These are phyloP conservation scores for Anseranas semipalmata DNA, from an alignment of 2,113 vertebrate species.

Conservation along the genomic window DNA sequence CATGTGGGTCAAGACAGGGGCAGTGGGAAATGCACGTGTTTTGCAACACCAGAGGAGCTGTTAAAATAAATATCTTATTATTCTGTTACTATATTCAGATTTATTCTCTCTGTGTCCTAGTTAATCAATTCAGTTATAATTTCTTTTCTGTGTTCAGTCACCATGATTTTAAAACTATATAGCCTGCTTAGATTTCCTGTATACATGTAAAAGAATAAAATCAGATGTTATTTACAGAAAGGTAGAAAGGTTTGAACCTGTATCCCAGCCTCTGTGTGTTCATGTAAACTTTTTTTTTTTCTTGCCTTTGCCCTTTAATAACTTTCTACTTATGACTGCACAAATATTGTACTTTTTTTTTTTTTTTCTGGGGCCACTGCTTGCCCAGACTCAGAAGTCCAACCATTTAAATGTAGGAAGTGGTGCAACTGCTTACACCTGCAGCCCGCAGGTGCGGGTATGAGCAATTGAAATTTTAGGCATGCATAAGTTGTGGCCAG, in stretches of 20 bases:
- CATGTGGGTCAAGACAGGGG: neutral
- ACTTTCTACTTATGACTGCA: neutral
- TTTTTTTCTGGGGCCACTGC: neutral
- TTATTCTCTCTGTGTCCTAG: neutral
- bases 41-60: neutral
- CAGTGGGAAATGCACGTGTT: neutral
- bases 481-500: neutral
- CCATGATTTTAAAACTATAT: neutral
- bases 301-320: neutral
- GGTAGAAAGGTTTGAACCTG: neutral
- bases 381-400: neutral
- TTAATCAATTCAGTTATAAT: neutral
- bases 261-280: neutral
- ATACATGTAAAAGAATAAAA: neutral
- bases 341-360: neutral
- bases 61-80: neutral
- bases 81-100: neutral
- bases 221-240: neutral
- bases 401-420: neutral
- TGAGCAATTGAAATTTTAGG: conserved; percentile 1
- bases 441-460: neutral
- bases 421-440: neutral
- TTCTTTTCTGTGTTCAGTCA: neutral
- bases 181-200: neutral
- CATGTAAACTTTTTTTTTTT: neutral